These are phyloP conservation scores for Imbricaverruca yamaguchii DNA, from an alignment of 2,888 invertebrate species.

Conservation along the genomic window DNA sequence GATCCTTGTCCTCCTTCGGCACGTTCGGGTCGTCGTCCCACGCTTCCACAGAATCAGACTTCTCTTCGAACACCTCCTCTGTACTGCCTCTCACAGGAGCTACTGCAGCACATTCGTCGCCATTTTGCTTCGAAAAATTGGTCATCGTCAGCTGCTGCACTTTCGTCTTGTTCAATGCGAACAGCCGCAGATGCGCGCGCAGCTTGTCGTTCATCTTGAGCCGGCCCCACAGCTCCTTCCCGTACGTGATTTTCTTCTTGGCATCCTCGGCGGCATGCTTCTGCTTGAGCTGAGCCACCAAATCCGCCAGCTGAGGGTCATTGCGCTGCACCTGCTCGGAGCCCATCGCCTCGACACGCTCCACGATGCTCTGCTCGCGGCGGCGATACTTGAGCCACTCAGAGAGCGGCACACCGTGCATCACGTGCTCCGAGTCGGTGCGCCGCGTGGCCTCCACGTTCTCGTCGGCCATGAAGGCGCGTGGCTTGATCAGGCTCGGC, in stretches of 20 bases:
- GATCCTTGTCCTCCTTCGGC: neutral
- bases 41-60: neutral
- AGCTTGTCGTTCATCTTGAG: constrained; percentile 6
- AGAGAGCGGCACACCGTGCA: neutral
- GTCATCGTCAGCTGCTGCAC: neutral
- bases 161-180: neutral
- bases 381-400: constrained; percentile 3
- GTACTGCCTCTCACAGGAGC: neutral
- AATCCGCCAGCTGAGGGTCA: neutral
- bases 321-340: neutral
- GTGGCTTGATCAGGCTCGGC: neutral
- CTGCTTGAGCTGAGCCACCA: neutral
- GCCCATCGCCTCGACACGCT: neutral
- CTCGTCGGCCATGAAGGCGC: neutral
- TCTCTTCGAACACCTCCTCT: neutral
- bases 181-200: neutral
- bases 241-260: constrained; percentile 18
- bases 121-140: neutral
- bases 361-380: neutral
- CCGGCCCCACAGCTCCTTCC: constrained; percentile 16
- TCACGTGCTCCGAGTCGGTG: constrained; percentile 9
- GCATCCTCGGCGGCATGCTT: neutral
- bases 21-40: neutral
- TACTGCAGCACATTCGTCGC: neutral
- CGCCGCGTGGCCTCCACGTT: neutral